These are phyloP conservation scores for Antechinus stuartii DNA, from an alignment of 2,113 vertebrate species.

Conservation along the genomic window DNA sequence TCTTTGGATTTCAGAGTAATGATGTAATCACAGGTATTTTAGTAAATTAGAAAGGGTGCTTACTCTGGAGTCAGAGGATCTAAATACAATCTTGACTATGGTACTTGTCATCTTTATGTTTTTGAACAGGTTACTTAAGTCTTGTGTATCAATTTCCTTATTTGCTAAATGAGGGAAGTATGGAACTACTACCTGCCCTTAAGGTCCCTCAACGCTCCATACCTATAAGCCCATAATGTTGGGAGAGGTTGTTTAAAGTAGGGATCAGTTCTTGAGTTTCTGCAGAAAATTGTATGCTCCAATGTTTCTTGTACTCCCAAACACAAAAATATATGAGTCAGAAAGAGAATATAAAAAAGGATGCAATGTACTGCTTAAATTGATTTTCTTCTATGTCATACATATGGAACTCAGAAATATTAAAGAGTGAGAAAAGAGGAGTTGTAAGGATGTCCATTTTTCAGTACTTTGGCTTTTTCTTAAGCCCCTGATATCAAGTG, in stretches of 20 bases:
- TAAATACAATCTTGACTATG: neutral
- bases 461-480: neutral
- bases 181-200: neutral
- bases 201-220: neutral
- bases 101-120: neutral
- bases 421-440: neutral
- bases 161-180: neutral
- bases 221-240: neutral
- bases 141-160: neutral
- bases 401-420: neutral
- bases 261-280: neutral
- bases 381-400: slow-evolving; percentile 9
- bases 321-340: neutral
- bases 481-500: neutral
- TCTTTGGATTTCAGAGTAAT: neutral
- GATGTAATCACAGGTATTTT: neutral
- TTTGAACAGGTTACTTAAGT: neutral
- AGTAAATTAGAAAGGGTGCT: neutral
- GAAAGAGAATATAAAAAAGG: neutral
- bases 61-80: neutral
- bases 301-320: neutral
- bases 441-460: neutral
- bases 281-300: neutral
- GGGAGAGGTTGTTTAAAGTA: neutral
- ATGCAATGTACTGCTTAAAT: neutral